phyloP scores from a whole-genome alignment of 2,797 vertebrate genomes.

The Aphelocoma californica region DNA sequence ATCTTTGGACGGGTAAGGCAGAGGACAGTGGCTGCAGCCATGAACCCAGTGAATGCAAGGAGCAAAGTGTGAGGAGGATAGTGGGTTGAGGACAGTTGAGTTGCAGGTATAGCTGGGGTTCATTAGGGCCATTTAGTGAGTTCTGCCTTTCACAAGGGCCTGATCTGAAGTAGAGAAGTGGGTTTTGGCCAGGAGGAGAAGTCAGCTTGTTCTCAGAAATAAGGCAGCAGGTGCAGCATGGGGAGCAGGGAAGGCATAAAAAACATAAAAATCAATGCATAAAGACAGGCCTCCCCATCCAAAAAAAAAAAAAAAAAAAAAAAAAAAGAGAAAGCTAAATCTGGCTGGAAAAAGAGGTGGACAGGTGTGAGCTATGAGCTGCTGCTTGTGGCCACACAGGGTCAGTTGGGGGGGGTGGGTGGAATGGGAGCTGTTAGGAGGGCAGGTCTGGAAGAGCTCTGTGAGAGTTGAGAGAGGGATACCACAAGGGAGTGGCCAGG shows the following conservation, averaged over 20 bases:
- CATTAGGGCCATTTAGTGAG: accelerated
- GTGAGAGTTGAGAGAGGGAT: neutral
- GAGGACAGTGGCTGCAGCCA: neutral
- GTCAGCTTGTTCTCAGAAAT: conserved; percentile 48
- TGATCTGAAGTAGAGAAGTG: conserved; percentile 14
- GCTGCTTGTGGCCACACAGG: neutral
- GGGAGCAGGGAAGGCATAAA: neutral
- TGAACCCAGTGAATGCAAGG: neutral
- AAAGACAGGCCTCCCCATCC: neutral
- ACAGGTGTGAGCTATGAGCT: neutral
- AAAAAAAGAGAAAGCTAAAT: neutral
- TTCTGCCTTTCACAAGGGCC: neutral
- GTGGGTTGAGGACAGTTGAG: neutral
- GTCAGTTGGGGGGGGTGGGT: neutral
- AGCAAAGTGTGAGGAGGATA: neutral
- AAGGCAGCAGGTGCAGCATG: neutral
- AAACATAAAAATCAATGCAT: neutral
- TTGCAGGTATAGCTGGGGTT: neutral
- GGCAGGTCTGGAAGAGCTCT: neutral
- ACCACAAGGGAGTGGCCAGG: neutral
- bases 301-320: no score
- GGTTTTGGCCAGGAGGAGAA: conserved; percentile 38
- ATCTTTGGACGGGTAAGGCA: neutral
- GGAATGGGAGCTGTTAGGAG: neutral
- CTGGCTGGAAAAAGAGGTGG: neutral